A percentile compares a stretch with the other conserved stretches of the same genome.
These are phyloP conservation scores for Tetragonula carbonaria DNA, from an alignment of 2,888 invertebrate species.

Conservation along the genomic window DNA sequence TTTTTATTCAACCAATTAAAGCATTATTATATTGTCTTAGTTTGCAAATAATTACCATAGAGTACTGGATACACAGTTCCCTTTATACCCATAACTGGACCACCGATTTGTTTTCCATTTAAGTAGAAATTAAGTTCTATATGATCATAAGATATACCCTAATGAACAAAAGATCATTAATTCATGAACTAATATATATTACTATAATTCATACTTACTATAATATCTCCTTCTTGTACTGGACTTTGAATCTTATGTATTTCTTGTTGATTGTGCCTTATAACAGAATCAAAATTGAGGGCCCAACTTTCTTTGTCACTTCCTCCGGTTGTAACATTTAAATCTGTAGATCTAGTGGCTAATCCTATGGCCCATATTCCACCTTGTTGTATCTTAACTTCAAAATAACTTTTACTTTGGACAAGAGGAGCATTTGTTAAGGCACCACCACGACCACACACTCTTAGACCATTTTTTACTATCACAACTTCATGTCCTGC, in stretches of 20 bases:
- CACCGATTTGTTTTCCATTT: conserved; percentile 95
- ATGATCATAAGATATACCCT: conserved; percentile 98
- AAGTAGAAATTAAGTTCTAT: conserved; percentile 97
- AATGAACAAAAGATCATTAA: conserved; percentile 68
- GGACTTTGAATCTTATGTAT: conserved; percentile 85
- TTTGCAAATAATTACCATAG: conserved; percentile 89
- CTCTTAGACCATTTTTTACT: conserved; percentile 95
- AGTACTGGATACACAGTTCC: conserved; percentile 96
- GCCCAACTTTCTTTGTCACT: conserved; percentile 97
- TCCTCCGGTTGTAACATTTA: conserved; percentile 93
- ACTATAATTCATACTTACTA: conserved; percentile 85
- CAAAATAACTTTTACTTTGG: conserved; percentile 99
- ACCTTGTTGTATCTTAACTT: conserved; percentile 98
- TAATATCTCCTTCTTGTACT: conserved; percentile 96
- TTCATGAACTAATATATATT: background rate
- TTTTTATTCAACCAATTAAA: conserved; percentile 5
- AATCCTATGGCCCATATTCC: conserved; percentile 98
- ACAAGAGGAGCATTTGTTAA: conserved; percentile 97
- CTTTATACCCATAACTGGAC: conserved; percentile 94
- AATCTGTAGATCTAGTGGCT: conserved; percentile 93
- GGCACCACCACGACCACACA: conserved; percentile 98
- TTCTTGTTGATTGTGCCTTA: conserved; percentile 93
- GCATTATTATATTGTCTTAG: background rate
- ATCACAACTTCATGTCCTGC: conserved; percentile 97
- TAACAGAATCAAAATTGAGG: conserved; percentile 94